A percentile compares a stretch with the other conserved stretches of the same genome.
Conservation (phyloP, 2,113 vertebrate genomes). For the Nipponia nippon region DNA sequence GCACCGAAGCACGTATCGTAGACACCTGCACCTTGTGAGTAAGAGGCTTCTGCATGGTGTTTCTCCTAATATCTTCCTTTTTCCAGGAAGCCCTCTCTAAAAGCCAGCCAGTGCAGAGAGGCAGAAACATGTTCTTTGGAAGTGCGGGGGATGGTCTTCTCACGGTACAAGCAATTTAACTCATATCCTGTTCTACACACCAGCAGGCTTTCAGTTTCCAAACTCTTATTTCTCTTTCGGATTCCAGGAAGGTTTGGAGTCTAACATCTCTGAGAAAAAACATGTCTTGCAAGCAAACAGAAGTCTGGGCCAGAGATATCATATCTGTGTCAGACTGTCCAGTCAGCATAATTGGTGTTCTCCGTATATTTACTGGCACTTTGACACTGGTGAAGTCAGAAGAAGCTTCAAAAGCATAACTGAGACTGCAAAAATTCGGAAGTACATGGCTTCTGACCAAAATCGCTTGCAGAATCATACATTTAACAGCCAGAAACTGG, state of each 20-base stretch:
- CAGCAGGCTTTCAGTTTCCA: background rate
- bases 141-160: background rate
- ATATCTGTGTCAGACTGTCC: background rate
- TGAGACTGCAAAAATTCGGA: background rate
- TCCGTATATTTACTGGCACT: background rate
- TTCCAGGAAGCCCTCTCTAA: background rate
- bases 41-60: background rate
- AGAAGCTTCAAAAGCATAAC: background rate
- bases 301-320: background rate
- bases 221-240: background rate
- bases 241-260: background rate
- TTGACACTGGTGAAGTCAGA: background rate
- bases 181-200: background rate
- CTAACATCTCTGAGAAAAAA: background rate
- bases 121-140: background rate
- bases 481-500: background rate
- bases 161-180: background rate
- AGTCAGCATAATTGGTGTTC: background rate
- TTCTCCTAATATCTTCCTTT: background rate
- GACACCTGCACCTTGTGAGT: background rate
- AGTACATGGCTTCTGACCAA: background rate
- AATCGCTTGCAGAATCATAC: background rate
- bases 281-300: background rate
- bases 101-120: background rate
- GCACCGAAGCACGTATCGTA: fast-evolving